Base-by-base conservation (phyloP, 2,888 invertebrate genomes). In the Tholera decimalis region DNA sequence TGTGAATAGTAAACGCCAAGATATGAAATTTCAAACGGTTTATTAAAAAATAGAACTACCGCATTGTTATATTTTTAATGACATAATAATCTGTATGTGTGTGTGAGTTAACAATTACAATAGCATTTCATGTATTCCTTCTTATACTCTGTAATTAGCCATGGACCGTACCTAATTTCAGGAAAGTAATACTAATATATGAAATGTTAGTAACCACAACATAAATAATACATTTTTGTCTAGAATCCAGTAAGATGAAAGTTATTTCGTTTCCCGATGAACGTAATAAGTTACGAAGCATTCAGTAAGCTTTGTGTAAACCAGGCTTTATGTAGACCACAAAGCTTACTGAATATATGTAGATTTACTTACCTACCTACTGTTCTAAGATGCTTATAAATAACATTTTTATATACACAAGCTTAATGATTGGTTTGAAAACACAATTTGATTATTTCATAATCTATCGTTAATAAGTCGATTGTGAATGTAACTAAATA, bases 401-500 rank as follows among this genome's bases (percentile, higher is more conserved):
- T 24, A 11, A 28, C 3, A 33, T 20, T 11, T 6, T 5, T 20
- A 26, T 30, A 18, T 18, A 50, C 18, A 33, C 24, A 37, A 55
- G 9, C 46, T 50, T 13, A 24, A 39, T 44, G 24, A 28, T 54
- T 35, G n/a, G n/a, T 47, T 46, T n/a, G 24, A 43, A 33, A 2
- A 28, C 33, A 50, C 9, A 26, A 24, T 44, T 33, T 46, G 18
- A 30, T 49, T 43, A 24, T 22, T 6, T 35, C 35, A n/a, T 37
- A 15, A n/a, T 24, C 37, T 26, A 50, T n/a, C 28, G 13, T 56
- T 15, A 43, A 6, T 35, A 41, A 24, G 18, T 20, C 73, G 15
- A 64, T 44, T 2, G 37, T 64, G 35, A 30, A n/a, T 63, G 30
- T 72, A 72, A 22, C 20, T 22, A 35, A 22, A 50, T 55, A n/a